These are phyloP conservation scores for Mechanitis mazaeus DNA, from an alignment of 2,888 invertebrate species.

Conservation along the genomic window DNA sequence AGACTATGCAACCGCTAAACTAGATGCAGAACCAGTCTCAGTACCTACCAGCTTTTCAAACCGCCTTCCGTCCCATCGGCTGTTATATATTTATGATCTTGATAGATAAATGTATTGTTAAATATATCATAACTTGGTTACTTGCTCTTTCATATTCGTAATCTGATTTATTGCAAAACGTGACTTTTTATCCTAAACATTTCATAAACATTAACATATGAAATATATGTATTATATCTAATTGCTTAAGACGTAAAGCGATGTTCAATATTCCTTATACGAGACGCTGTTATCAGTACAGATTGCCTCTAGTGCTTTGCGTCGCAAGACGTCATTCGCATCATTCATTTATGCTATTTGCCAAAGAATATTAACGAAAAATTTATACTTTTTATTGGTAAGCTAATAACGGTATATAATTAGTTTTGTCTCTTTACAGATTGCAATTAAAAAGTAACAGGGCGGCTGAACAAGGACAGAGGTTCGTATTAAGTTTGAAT, in stretches of 20 bases:
- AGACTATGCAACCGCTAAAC: slow-evolving; percentile 34
- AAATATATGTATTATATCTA: too few relatives aligned
- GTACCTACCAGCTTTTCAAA: slow-evolving; percentile 32
- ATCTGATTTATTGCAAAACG: too few relatives aligned
- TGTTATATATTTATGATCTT: not conserved
- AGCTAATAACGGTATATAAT: not conserved
- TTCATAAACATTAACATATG: too few relatives aligned
- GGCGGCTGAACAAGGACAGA: slow-evolving; percentile 66
- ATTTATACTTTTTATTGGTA: too few relatives aligned
- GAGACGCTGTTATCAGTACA: slow-evolving; percentile 14
- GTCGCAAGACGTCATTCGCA: not conserved
- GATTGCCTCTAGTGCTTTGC: slow-evolving; percentile 11
- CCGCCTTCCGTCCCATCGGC: not conserved
- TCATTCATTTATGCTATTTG: too few relatives aligned
- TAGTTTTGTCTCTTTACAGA: slow-evolving; percentile 46
- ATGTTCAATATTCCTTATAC: slow-evolving; percentile 9
- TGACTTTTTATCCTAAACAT: not conserved
- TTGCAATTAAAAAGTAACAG: slow-evolving; percentile 50
- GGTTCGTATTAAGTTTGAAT: slow-evolving; percentile 41
- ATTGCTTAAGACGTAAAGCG: too few relatives aligned
- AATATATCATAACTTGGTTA: slow-evolving; percentile 1
- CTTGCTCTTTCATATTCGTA: too few relatives aligned
- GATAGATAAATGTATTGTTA: slow-evolving; percentile 4
- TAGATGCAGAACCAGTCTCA: slow-evolving; percentile 44
- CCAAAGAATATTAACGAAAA: too few relatives aligned